Conservation (phyloP, 2,888 invertebrate genomes). For the Eristalis tenax region DNA sequence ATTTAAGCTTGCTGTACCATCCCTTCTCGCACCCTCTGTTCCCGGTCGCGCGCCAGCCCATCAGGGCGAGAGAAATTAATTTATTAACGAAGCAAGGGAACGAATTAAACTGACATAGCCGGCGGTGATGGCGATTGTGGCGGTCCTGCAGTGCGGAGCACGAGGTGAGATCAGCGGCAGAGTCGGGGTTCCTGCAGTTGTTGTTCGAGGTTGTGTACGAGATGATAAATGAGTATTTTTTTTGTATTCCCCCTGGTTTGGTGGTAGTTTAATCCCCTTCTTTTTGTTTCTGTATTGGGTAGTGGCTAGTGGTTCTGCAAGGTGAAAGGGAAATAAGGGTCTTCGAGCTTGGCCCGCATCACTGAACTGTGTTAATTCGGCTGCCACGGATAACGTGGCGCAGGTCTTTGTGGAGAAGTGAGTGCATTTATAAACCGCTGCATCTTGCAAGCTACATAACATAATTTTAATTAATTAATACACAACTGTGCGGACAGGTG, state of each 20-base stretch:
- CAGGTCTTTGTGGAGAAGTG: constrained; percentile 20
- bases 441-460: constrained; percentile 31
- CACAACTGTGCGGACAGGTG: constrained; percentile 37
- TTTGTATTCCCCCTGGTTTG: constrained; percentile 29
- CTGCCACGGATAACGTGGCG: constrained; percentile 16
- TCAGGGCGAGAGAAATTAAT: constrained; percentile 62
- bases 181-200: constrained; percentile 53
- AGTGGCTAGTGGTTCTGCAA: background rate
- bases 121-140: constrained; percentile 14
- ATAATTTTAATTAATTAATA: constrained; percentile 55
- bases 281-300: background rate
- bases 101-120: constrained; percentile 66
- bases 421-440: constrained; percentile 20
- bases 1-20: constrained; percentile 38
- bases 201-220: constrained; percentile 48
- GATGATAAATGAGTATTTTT: constrained; percentile 62
- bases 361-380: constrained; percentile 50
- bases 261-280: constrained; percentile 15
- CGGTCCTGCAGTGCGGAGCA: background rate
- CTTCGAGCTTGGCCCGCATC: constrained; percentile 1
- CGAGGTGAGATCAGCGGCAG: background rate
- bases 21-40: constrained; percentile 18
- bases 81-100: constrained; percentile 68
- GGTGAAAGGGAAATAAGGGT: constrained; percentile 9
- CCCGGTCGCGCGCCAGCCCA: constrained; percentile 22